Evolutionary conservation across 2,797 vertebrate species (phyloP), one percentile per base, ranked within the genome.

Genomic region (Chiropotes sagulatus): DNA sequence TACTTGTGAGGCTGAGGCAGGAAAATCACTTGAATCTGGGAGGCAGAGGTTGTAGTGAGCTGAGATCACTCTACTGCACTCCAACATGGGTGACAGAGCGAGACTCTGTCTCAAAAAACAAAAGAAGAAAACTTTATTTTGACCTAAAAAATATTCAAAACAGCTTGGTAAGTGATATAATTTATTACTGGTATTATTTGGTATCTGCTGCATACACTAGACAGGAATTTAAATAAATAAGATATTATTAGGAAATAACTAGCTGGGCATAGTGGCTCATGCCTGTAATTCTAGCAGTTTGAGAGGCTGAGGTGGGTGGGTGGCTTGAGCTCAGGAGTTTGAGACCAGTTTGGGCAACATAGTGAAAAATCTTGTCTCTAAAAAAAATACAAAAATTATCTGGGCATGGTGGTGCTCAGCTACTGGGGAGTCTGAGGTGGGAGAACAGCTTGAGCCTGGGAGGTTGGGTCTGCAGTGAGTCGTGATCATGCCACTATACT

Each of bases 71-170:
- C 33, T 17, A 67, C 33, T 33, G 15, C 33, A 7, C 61, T n/a
- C 61, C 61, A n/a, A 8, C 33, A 33, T 67, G 61, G 61, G 7
- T 67, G 15, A 67, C 61, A 33, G 61, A n/a, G 61, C 3, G 4
- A 67, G 15, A 67, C 33, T 67, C 15, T 67, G 33, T 67, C 33
- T n/a, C 61, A 64, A 64, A 64, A 67, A 67, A n/a, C 33, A 67
- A 17, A 4, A 33, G 15, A 93, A 94, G 4, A 52, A 95, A 76
- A 52, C 4, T 76, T 95, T 44, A 19, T 78, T 93, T 96, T 76
- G 20, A 95, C 83, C 24, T 91, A 46, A 86, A 97, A 92, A 95
- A 93, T 8, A 94, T 89, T 94, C 54, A 90, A 75, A 88, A 30
- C 30, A 79, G 39, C 89, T 94, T 89, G 24, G 20, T 87, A 93